These are phyloP conservation scores for Mythimna impura DNA, from an alignment of 2,888 invertebrate genomes.

Conservation along the genomic window DNA sequence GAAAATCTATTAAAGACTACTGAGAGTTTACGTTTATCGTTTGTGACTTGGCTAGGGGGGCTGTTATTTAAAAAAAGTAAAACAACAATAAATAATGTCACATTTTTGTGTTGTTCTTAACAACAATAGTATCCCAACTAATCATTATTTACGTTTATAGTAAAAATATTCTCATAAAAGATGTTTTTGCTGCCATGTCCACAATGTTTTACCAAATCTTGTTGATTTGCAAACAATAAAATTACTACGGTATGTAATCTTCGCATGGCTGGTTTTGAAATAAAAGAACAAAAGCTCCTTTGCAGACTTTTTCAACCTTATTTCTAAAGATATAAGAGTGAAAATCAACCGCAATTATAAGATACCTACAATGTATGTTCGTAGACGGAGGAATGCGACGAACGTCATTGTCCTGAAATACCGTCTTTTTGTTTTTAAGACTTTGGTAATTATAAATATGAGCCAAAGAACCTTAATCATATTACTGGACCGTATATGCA, in stretches of 20 bases:
- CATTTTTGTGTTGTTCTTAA: constrained; percentile 29
- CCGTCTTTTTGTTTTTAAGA: not conserved
- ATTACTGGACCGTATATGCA: no score
- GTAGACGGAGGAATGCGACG: not conserved
- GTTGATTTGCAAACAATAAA: constrained; percentile 62
- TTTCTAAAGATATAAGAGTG: not conserved
- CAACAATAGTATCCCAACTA: constrained; percentile 33
- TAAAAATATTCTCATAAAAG: constrained; percentile 37
- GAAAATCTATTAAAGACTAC: no score
- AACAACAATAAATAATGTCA: constrained; percentile 3
- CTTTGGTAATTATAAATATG: constrained; percentile 4
- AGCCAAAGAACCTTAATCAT: no score
- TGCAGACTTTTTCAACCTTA: not conserved
- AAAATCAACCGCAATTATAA: not conserved
- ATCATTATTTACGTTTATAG: constrained; percentile 39
- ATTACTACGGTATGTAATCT: constrained; percentile 38
- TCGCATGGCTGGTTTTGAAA: constrained; percentile 39
- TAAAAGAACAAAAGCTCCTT: constrained; percentile 18
- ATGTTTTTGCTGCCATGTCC: constrained; percentile 31
- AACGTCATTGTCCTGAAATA: constrained; percentile 5
- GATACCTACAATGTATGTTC: not conserved
- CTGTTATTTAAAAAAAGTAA: constrained; percentile 7
- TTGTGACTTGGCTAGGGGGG: no score
- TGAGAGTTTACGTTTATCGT: no score
- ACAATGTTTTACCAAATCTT: constrained; percentile 44